These are phyloP conservation scores for Urophycis tenuis DNA, from an alignment of 2,797 vertebrate species.

Conservation along the genomic window DNA sequence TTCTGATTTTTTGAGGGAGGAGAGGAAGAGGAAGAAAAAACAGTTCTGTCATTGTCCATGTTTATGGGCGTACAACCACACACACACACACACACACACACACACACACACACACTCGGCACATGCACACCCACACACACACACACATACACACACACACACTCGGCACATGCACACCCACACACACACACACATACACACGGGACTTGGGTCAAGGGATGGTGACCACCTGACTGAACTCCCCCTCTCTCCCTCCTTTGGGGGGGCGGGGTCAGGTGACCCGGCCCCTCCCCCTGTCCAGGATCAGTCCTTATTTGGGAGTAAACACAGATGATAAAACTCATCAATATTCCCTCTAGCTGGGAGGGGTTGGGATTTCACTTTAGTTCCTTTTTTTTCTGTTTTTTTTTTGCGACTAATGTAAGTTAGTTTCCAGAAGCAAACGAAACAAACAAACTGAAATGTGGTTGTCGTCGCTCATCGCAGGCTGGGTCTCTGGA, in stretches of 20 bases:
- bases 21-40: slow-evolving; percentile 66
- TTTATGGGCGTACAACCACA: slow-evolving; percentile 28
- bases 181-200: background rate
- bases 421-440: slow-evolving; percentile 54
- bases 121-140: background rate
- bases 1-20: slow-evolving; percentile 72
- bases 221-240: background rate
- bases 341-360: slow-evolving; percentile 87
- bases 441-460: slow-evolving; percentile 50
- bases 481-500: background rate
- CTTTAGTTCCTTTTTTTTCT: slow-evolving; percentile 10
- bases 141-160: slow-evolving; percentile 3
- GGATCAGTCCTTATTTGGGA: slow-evolving; percentile 64
- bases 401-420: slow-evolving; percentile 64
- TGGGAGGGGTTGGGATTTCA: slow-evolving; percentile 60
- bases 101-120: background rate
- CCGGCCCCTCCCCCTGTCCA: slow-evolving; percentile 13
- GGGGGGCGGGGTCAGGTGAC: slow-evolving; percentile 33
- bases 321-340: slow-evolving; percentile 95
- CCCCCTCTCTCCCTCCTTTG: slow-evolving; percentile 32
- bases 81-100: background rate
- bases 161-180: background rate
- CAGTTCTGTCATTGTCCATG: slow-evolving; percentile 54
- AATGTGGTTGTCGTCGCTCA: slow-evolving; percentile 35
- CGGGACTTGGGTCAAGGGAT: background rate